phyloP scores from a whole-genome alignment of 2,113 vertebrate species.

The Neolamprologus modestus region DNA sequence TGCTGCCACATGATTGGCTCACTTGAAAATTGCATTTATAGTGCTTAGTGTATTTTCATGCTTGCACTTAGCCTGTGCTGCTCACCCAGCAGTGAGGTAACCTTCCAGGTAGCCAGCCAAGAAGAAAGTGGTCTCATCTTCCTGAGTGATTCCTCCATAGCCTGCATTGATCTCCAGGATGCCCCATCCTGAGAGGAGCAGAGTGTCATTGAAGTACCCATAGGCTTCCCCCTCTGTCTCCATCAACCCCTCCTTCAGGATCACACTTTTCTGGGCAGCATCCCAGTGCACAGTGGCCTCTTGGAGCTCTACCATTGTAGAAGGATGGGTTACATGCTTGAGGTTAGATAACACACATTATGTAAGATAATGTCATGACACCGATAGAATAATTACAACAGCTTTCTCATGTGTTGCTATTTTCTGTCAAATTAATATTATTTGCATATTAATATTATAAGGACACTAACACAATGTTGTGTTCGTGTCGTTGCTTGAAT shows the following conservation, averaged over 20 bases:
- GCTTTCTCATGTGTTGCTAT: neutral
- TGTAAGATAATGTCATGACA: constrained; percentile 30
- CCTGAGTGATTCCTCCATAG: constrained; percentile 63
- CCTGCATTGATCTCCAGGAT: constrained; percentile 82
- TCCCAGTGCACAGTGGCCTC: constrained; percentile 80
- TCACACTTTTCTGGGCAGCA: constrained; percentile 67
- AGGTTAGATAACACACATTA: constrained; percentile 55
- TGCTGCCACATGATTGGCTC: neutral
- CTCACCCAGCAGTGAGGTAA: constrained; percentile 85
- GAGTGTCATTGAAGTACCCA: constrained; percentile 82
- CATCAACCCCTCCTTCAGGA: constrained; percentile 68
- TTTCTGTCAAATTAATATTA: neutral
- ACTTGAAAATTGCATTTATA: neutral
- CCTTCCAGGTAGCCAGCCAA: constrained; percentile 84
- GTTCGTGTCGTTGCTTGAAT: neutral
- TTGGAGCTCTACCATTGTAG: constrained; percentile 44
- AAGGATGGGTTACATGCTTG: constrained; percentile 23
- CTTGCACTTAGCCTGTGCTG: neutral
- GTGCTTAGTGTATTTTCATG: neutral
- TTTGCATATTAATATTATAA: neutral
- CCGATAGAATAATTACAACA: neutral
- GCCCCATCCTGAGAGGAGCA: constrained; percentile 80
- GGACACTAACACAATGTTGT: neutral
- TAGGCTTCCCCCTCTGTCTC: constrained; percentile 78
- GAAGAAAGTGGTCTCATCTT: constrained; percentile 77